These are phyloP conservation scores for Tinea pellionella DNA, from an alignment of 2,888 invertebrate species.

Conservation along the genomic window DNA sequence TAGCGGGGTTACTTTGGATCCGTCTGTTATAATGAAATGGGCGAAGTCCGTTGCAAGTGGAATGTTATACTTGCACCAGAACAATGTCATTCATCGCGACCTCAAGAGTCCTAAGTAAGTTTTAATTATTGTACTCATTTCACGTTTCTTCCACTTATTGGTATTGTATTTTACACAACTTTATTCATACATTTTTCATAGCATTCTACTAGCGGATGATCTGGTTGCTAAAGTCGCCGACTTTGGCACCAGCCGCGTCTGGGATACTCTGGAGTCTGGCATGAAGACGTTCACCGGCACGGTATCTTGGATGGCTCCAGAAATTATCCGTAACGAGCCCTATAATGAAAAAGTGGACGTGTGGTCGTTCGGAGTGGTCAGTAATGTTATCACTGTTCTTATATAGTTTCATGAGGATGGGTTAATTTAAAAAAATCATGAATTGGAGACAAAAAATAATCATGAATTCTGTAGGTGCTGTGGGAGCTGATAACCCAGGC, in stretches of 20 bases:
- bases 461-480: conserved; percentile 67
- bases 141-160: too few relatives aligned
- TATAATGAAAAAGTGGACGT: conserved; percentile 98
- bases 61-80: conserved; percentile 95
- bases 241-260: conserved; percentile 95
- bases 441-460: too few relatives aligned
- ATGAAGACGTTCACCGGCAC: conserved; percentile 98
- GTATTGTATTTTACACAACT: too few relatives aligned
- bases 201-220: conserved; percentile 85
- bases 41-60: conserved; percentile 95
- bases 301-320: conserved; percentile 99
- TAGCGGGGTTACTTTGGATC: conserved; percentile 85
- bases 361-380: conserved; percentile 95
- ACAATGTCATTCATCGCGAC: conserved; percentile 98
- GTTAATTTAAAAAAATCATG: too few relatives aligned
- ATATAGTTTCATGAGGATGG: too few relatives aligned
- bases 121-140: neutral
- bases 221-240: conserved; percentile 95
- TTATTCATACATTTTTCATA: too few relatives aligned
- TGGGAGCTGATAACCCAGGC: conserved; percentile 98
- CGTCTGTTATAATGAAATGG: conserved; percentile 91
- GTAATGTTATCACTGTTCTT: neutral
- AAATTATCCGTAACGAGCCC: conserved; percentile 95
- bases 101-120: conserved; percentile 99
- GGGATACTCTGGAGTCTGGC: conserved; percentile 93